These are phyloP conservation scores for Saturnia pavonia DNA, from an alignment of 2,888 invertebrate genomes.

Conservation along the genomic window DNA sequence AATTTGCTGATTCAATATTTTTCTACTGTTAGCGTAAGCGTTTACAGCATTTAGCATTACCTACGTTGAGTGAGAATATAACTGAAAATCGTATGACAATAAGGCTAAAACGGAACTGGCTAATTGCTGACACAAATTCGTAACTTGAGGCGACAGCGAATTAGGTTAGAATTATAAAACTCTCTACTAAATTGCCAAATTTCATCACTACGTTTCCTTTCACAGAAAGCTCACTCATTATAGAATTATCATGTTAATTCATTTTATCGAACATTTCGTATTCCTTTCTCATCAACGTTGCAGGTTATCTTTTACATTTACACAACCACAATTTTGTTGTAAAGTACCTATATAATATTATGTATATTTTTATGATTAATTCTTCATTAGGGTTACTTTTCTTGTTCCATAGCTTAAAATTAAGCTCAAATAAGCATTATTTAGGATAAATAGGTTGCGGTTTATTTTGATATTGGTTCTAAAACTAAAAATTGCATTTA, in stretches of 20 bases:
- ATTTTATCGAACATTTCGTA: not conserved
- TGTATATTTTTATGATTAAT: not conserved
- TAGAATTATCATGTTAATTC: not conserved
- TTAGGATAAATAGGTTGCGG: constrained; percentile 76
- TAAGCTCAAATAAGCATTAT: constrained; percentile 57
- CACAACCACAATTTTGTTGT: not conserved
- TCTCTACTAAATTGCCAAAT: not conserved
- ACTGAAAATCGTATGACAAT: too few species aligned
- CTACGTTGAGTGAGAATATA: too few species aligned
- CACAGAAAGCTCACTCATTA: not conserved
- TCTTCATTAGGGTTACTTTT: not conserved
- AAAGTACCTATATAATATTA: too few species aligned
- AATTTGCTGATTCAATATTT: too few species aligned
- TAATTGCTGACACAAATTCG: too few species aligned
- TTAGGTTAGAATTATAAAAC: not conserved
- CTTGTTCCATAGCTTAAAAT: not conserved
- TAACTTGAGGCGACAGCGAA: too few species aligned
- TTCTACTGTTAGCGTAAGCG: too few species aligned
- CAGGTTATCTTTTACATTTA: not conserved
- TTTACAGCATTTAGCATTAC: too few species aligned
- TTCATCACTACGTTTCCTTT: not conserved
- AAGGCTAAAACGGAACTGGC: too few species aligned
- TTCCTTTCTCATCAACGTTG: not conserved
- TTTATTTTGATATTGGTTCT: constrained; percentile 79
- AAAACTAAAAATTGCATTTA: constrained; percentile 82